Base-by-base conservation (phyloP, 2,797 vertebrate genomes). In the Brotula barbata region DNA sequence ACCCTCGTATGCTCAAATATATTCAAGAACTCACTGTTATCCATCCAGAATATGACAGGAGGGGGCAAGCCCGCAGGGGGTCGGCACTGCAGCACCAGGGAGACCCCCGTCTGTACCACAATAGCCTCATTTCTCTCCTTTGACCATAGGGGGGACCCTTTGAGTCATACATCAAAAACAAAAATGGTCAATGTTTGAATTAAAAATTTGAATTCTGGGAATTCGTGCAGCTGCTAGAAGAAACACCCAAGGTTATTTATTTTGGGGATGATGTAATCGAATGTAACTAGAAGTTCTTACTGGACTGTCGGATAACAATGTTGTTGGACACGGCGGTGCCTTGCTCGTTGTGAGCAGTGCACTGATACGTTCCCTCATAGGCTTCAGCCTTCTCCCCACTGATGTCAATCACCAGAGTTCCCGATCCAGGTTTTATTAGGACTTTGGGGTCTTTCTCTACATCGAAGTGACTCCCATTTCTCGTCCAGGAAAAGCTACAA, bases 31-130 rank as follows among this genome's bases (percentile, higher is more conserved):
- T 98, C 89, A 99, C 97, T 93, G 23, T 95, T 96, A 91, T 98
- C 95, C 97, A 99, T 99, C 97, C 97, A 99, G 92, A 99, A 98
- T 78, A 99, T 93, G 68, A 98, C 91, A 62, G 97, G 96, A 51
- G 95, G 93, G 17, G 97, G 97, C 39, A 98, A 89, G 68, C 97
- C 97, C 31, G 92, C 83, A 0, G 97, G 97, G 11, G 97, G 97
- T 62, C 91, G 92, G 72, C 97, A 99, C 11, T 89, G 92, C 53
- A 99, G 89, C 40, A 97, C 88, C 48, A 97, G 73, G 33, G 93
- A 87, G 70, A 92, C 90, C 4, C 97, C 97, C 82, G 94, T 93
- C 46, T 78, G 91, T 48, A 96, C 91, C 0, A 87, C 68, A 45
- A 95, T 89, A 51, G 93, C 93, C 68, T 94, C 93, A 54, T 94